Evolutionary conservation across 2,113 vertebrate genomes (phyloP).

Genomic region (Machaerirhynchus nigripectus): DNA sequence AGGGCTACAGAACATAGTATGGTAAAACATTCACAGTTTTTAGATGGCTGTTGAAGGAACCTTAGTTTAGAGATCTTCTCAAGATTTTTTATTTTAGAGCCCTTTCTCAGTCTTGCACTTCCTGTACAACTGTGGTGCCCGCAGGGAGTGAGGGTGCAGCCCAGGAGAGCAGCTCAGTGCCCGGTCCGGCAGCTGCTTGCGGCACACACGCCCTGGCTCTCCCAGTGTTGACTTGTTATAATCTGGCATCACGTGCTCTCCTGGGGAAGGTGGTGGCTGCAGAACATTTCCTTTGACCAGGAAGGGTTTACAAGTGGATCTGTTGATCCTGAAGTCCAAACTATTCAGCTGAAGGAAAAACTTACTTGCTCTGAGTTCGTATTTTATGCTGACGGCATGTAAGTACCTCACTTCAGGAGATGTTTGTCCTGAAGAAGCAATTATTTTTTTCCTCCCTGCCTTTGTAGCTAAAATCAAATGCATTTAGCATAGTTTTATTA

Average conservation of each 20-base stretch:
- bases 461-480: constrained; percentile 28
- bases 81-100: neutral
- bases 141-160: neutral
- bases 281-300: neutral
- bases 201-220: neutral
- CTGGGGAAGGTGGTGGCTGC: constrained; percentile 18
- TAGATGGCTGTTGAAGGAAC: neutral
- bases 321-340: constrained; percentile 38
- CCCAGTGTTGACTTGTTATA: neutral
- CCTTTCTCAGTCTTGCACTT: neutral
- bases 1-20: neutral
- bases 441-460: neutral
- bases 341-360: constrained; percentile 31
- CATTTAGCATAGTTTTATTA: constrained; percentile 41
- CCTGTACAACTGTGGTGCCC: neutral
- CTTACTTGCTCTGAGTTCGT: neutral
- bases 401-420: constrained; percentile 23
- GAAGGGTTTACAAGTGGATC: constrained; percentile 26
- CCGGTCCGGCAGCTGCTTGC: neutral
- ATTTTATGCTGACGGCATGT: constrained; percentile 5
- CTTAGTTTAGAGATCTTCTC: neutral
- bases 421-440: neutral
- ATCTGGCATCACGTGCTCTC: constrained; percentile 25
- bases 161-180: neutral
- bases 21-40: neutral